Percentiles rank a stretch among this genome's conserved stretches.
Conservation (phyloP, 2,888 invertebrate genomes). For the Darwinula stevensoni region DNA sequence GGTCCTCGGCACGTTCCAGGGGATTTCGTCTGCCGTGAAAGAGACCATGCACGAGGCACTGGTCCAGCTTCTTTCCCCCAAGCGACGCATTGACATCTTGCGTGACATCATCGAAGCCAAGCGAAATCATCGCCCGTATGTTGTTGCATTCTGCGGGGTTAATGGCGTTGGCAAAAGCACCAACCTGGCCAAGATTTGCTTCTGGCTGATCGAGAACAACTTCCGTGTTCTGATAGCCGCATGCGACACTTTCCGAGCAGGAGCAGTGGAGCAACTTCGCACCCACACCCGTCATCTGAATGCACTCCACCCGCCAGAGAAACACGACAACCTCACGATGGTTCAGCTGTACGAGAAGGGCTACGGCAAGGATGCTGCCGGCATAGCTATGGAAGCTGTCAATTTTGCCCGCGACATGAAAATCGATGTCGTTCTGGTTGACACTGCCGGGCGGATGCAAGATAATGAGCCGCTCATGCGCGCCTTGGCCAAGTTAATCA, state of each 20-base stretch:
- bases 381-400: constrained; percentile 91
- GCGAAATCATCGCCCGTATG: constrained; percentile 46
- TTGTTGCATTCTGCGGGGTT: constrained; percentile 90
- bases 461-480: constrained; percentile 98
- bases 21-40: constrained; percentile 61
- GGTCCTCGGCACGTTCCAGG: constrained; percentile 73
- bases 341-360: constrained; percentile 94
- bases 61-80: constrained; percentile 77
- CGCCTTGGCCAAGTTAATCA: constrained; percentile 76
- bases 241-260: constrained; percentile 95
- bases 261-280: constrained; percentile 89
- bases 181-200: constrained; percentile 93
- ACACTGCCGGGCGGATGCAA: constrained; percentile 99
- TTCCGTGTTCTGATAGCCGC: constrained; percentile 87
- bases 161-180: constrained; percentile 99
- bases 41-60: constrained; percentile 63
- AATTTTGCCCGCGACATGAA: constrained; percentile 47
- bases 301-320: constrained; percentile 55
- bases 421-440: constrained; percentile 79
- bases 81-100: constrained; percentile 76
- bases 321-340: constrained; percentile 39
- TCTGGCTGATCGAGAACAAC: constrained; percentile 95
- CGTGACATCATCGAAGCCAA: constrained; percentile 80
- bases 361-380: constrained; percentile 92
- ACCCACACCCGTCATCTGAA: constrained; percentile 80